These are phyloP conservation scores for Nannoperca obscura DNA, from an alignment of 2,797 vertebrate genomes.

Conservation along the genomic window DNA sequence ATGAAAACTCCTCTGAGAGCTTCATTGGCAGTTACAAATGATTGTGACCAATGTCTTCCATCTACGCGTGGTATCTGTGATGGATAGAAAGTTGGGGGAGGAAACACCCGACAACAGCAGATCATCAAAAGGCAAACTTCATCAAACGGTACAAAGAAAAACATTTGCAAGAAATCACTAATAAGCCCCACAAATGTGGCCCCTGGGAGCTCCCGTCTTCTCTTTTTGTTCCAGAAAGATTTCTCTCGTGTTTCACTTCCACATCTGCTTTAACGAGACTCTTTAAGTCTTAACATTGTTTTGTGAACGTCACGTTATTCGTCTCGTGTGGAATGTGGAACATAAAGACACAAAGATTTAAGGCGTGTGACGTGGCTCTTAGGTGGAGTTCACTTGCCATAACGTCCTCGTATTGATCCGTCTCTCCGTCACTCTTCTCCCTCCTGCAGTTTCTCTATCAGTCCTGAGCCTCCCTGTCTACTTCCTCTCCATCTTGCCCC, in stretches of 20 bases:
- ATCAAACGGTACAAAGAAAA: not conserved
- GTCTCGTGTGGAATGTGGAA: too few relatives aligned
- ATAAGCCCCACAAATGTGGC: not conserved
- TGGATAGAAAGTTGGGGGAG: not conserved
- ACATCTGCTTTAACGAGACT: not conserved
- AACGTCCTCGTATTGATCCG: not conserved
- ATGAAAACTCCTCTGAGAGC: not conserved
- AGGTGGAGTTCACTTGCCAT: not conserved
- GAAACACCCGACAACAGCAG: not conserved
- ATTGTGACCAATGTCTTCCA: not conserved
- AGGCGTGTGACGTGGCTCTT: not conserved
- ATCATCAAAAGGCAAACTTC: not conserved
- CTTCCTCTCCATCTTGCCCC: not conserved
- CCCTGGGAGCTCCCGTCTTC: not conserved
- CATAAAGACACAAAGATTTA: not conserved
- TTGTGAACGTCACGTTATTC: not conserved
- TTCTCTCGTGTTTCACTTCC: not conserved
- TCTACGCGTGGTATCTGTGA: not conserved
- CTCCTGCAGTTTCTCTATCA: not conserved
- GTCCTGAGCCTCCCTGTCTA: not conserved
- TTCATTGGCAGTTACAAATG: not conserved
- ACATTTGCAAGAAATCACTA: not conserved
- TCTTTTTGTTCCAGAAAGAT: not conserved
- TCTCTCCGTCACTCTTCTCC: not conserved
- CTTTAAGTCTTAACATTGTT: too few relatives aligned